Evolutionary conservation across 2,113 vertebrate genomes (phyloP).

Genomic region (Myotis brandtii): DNA sequence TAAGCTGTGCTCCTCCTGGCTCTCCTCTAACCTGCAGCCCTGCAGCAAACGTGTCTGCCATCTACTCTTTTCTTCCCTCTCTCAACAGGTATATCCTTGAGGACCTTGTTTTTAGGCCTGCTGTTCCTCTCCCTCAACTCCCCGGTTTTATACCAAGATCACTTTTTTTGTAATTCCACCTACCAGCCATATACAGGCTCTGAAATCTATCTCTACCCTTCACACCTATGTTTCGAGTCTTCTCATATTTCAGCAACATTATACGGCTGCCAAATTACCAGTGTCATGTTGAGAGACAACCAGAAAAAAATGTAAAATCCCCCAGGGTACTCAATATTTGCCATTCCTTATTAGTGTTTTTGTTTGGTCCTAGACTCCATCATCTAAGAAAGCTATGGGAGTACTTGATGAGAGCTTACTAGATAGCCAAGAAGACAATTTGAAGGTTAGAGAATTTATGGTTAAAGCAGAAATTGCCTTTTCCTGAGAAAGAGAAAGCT

Average conservation of each 20-base stretch:
- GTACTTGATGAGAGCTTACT: background rate
- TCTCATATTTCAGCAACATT: constrained; percentile 25
- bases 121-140: background rate
- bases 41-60: background rate
- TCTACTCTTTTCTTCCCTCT: background rate
- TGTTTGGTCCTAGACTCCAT: background rate
- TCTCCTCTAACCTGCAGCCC: background rate
- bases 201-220: background rate
- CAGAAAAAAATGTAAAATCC: background rate
- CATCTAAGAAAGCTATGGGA: background rate
- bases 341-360: background rate
- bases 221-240: background rate
- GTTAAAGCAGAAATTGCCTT: constrained; percentile 25
- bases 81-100: background rate
- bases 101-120: background rate
- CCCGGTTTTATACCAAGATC: background rate
- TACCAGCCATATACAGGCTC: background rate
- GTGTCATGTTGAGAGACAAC: background rate
- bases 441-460: background rate
- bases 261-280: background rate
- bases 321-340: background rate
- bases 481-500: constrained; percentile 20
- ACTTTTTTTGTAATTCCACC: background rate
- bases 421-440: background rate
- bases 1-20: background rate